Base-by-base conservation (phyloP, 2,797 vertebrate species). In the Centroberyx gerrardi region DNA sequence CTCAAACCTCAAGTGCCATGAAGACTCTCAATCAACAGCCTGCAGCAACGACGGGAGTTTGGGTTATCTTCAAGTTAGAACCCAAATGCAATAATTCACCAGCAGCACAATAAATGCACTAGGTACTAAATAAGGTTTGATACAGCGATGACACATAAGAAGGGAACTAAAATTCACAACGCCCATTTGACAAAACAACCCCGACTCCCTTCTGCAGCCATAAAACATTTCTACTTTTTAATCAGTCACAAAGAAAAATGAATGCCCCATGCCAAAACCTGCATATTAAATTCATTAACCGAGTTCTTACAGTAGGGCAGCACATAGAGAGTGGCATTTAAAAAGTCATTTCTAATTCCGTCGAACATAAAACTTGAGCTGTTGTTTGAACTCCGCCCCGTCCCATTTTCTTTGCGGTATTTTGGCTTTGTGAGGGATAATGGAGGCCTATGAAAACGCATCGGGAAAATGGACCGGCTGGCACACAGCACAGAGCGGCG, bases 271-370 rank as follows among this genome's bases (percentile, higher is more conserved):
- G 91, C 90, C 93, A 93, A 86, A 84, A 84, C 49, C 73, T 78
- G 84, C 92, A 93, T 85, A 91, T 92, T 93, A 92, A 88, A 93
- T 75, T 92, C 85, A 95, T 95, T 93, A 94, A 83, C 72, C 5
- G 72, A 81, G 83, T 67, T 90, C 91, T 91, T 89, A 86, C 83
- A 89, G 92, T 84, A 79, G 76, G 90, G 75, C 79, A 79, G 76
- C 63, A 15, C 79, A 22, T 76, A 81, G 66, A 88, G 82, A 86
- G 88, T 40, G 72, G 84, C 88, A 81, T 94, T 95, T 93, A 93
- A 95, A 95, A 92, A 93, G 91, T 91, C 85, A 89, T 93, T 90
- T 92, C 84, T 90, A 90, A 94, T 94, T 91, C 86, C 62, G 82
- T 49, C 67, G 28, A 93, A 92, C 91, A 93, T 94, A 93, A 94